Percentiles rank a stretch among this genome's conserved stretches.
These are phyloP conservation scores for Apostichopus leukothele DNA, from an alignment of 53 echinoderm and acorn worm genomes.

Conservation along the genomic window DNA sequence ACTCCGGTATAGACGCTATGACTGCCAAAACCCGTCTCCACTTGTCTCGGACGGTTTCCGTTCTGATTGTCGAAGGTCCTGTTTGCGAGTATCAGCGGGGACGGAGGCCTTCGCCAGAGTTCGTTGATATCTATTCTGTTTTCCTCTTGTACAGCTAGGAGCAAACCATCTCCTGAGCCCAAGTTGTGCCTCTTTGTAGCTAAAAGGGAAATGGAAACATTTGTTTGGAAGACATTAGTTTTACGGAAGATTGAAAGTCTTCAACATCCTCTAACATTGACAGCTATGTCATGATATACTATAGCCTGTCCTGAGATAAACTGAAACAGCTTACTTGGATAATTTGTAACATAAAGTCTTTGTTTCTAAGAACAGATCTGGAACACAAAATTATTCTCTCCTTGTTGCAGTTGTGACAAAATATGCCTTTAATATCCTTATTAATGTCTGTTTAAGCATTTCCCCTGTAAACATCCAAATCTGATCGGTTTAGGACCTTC, in stretches of 20 bases:
- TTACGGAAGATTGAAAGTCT: neutral
- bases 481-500: too few relatives aligned
- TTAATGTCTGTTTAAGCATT: too few relatives aligned
- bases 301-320: too few relatives aligned
- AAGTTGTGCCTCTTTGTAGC: conserved; percentile 20
- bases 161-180: conserved; percentile 52
- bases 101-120: conserved; percentile 82
- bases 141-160: conserved; percentile 71
- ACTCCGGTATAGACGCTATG: neutral
- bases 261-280: neutral
- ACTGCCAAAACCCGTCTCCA: conserved; percentile 29
- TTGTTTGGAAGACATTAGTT: too few relatives aligned
- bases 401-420: too few relatives aligned
- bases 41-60: conserved; percentile 5
- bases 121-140: conserved; percentile 84
- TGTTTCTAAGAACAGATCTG: too few relatives aligned
- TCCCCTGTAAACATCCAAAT: too few relatives aligned
- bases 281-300: too few relatives aligned
- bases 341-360: too few relatives aligned
- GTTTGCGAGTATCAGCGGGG: conserved; percentile 53
- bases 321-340: too few relatives aligned
- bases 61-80: conserved; percentile 46
- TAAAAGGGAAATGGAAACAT: neutral
- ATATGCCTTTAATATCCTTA: too few relatives aligned
- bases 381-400: too few relatives aligned